Evolutionary conservation across 2,888 invertebrate species (phyloP), one percentile per base, ranked within the genome.

Genomic region (Synanthedon andrenaeformis): DNA sequence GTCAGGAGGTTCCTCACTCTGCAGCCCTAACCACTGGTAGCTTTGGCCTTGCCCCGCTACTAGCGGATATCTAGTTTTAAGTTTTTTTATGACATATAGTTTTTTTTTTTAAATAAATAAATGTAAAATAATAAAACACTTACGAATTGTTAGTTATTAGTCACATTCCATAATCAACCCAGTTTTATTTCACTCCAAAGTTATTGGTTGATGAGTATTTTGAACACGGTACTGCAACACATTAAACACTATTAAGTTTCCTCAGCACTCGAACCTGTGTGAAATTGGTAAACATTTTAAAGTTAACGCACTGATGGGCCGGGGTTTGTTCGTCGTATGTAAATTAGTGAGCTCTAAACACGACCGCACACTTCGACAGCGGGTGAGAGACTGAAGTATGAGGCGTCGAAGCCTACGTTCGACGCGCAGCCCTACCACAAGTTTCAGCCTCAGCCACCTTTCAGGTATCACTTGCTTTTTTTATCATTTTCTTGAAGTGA

Each of bases 91-190:
- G n/a, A n/a, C n/a, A n/a, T n/a, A n/a, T n/a, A n/a, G n/a, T n/a
- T n/a, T n/a, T n/a, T n/a, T n/a, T n/a, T n/a, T n/a, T n/a, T n/a
- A n/a, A n/a, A n/a, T n/a, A n/a, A n/a, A n/a, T n/a, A n/a, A n/a
- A n/a, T n/a, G n/a, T n/a, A n/a, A n/a, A n/a, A n/a, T n/a, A 14
- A 6, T 1, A 4, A 56, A 53, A 62, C 70, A 75, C 74, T 75
- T 68, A 75, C 74, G 73, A 72, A 69, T 63, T 59, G 66, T 63
- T 64, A 64, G 54, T 59, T 61, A 59, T 58, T 64, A 78, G 77
- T 84, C 82, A 85, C 84, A 82, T 85, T 71, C 66, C 84, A 79
- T 76, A 79, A 74, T 68, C 74, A 75, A 72, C 69, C 78, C 65
- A 65, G 62, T 45, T 52, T 10, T 59, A 61, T 54, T 57, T 63